phyloP scores from a whole-genome alignment of 2,888 invertebrate genomes.

The Agriopis aurantiaria region DNA sequence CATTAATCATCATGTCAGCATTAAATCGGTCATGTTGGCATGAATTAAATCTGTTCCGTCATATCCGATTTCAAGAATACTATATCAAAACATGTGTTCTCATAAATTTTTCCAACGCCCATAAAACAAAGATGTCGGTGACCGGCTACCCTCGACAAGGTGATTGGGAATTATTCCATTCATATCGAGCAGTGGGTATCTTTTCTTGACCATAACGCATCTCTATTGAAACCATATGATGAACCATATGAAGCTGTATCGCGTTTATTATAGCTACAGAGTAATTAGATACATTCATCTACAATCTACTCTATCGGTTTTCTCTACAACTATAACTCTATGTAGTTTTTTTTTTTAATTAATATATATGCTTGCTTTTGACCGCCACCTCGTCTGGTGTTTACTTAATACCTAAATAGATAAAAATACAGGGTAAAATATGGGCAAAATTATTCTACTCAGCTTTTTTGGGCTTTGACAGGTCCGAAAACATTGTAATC shows the following conservation, averaged over 20 bases:
- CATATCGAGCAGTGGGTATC: not conserved
- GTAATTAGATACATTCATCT: too few relatives aligned
- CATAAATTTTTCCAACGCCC: not conserved
- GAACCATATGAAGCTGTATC: not conserved
- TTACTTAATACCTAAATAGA: too few relatives aligned
- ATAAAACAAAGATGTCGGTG: conserved; percentile 13
- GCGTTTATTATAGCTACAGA: not conserved
- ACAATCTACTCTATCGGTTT: not conserved
- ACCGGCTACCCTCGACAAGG: conserved; percentile 23
- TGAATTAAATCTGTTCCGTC: not conserved
- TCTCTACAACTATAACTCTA: not conserved
- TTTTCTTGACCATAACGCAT: not conserved
- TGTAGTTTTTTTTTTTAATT: too few relatives aligned
- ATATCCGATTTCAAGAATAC: conserved; percentile 5
- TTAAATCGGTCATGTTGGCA: too few relatives aligned
- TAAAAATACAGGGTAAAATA: too few relatives aligned
- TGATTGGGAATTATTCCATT: conserved; percentile 10
- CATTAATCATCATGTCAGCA: not conserved
- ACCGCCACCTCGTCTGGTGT: too few relatives aligned
- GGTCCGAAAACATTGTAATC: too few relatives aligned
- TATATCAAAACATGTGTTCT: not conserved
- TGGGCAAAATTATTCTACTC: too few relatives aligned
- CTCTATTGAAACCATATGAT: conserved; percentile 1
- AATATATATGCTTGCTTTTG: too few relatives aligned
- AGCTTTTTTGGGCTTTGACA: too few relatives aligned